Conservation (phyloP, 2,113 vertebrate species). For the Elephas maximus region DNA sequence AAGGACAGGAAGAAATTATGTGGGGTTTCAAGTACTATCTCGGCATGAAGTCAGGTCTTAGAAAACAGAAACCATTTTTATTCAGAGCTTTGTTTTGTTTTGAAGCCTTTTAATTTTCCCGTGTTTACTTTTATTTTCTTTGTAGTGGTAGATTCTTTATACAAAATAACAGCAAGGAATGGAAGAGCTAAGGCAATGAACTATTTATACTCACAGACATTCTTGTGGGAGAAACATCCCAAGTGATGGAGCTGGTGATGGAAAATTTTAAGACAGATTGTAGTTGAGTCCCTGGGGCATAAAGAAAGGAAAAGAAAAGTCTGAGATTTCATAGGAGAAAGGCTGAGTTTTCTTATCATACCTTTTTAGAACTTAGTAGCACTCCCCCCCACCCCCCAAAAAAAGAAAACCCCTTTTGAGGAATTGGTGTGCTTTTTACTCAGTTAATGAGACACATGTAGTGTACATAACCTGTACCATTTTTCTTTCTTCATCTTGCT, state of each 20-base stretch:
- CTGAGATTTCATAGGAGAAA: not conserved
- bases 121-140: not conserved
- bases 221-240: not conserved
- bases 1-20: not conserved
- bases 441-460: not conserved
- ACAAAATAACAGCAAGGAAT: not conserved
- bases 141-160: not conserved
- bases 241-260: not conserved
- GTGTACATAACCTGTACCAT: not conserved
- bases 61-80: not conserved
- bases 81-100: not conserved
- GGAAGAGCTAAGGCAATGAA: not conserved
- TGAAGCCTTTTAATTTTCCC: not conserved
- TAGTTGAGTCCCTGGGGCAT: not conserved
- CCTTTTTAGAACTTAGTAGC: not conserved
- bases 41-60: not conserved
- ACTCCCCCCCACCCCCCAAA: not conserved
- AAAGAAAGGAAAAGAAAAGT: not conserved
- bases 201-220: not conserved
- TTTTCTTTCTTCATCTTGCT: not conserved
- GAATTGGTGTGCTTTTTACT: not conserved
- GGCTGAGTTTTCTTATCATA: not conserved
- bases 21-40: not conserved
- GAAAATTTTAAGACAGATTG: slow-evolving; percentile 4
- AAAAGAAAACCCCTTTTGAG: not conserved